Percentiles rank a stretch among this genome's conserved stretches.
Conservation (phyloP, 2,888 invertebrate genomes). For the Caenorhabditis sp. region DNA sequence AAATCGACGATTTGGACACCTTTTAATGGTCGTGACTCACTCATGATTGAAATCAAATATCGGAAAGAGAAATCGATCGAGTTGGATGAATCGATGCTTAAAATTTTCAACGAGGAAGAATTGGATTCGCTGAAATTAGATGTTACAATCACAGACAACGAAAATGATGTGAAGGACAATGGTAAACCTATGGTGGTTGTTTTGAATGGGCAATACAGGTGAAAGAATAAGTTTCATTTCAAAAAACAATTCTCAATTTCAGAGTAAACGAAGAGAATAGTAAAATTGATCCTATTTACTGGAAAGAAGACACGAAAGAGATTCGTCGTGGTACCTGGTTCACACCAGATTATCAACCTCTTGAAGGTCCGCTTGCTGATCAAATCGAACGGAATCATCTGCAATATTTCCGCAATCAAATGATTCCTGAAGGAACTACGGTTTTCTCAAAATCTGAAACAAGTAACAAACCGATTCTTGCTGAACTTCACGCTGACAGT, state of each 20-base stretch:
- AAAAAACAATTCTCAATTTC: not conserved
- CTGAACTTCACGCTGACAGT: slow-evolving; percentile 75
- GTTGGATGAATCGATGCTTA: slow-evolving; percentile 41
- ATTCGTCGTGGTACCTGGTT: slow-evolving; percentile 79
- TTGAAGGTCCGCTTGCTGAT: slow-evolving; percentile 76
- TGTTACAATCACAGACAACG: not conserved
- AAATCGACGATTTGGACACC: slow-evolving; percentile 41
- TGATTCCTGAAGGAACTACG: slow-evolving; percentile 63
- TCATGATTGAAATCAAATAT: slow-evolving; percentile 66
- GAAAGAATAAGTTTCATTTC: no score
- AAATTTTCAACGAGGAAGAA: slow-evolving; percentile 16
- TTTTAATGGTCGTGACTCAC: slow-evolving; percentile 63
- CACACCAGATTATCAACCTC: slow-evolving; percentile 75
- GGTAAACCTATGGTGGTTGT: slow-evolving; percentile 58
- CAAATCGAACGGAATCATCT: slow-evolving; percentile 77
- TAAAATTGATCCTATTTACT: slow-evolving; percentile 60
- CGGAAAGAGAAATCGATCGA: slow-evolving; percentile 51
- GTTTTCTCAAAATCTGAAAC: slow-evolving; percentile 67
- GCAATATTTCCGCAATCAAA: slow-evolving; percentile 74
- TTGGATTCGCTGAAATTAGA: not conserved
- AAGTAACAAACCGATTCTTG: slow-evolving; percentile 74
- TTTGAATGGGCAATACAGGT: slow-evolving; percentile 63
- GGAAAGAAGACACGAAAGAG: slow-evolving; percentile 75
- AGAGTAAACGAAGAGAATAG: slow-evolving; percentile 40
- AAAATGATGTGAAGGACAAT: slow-evolving; percentile 3